Evolutionary conservation across 2,888 invertebrate genomes (phyloP).

Genomic region (Eupithecia abbreviata): DNA sequence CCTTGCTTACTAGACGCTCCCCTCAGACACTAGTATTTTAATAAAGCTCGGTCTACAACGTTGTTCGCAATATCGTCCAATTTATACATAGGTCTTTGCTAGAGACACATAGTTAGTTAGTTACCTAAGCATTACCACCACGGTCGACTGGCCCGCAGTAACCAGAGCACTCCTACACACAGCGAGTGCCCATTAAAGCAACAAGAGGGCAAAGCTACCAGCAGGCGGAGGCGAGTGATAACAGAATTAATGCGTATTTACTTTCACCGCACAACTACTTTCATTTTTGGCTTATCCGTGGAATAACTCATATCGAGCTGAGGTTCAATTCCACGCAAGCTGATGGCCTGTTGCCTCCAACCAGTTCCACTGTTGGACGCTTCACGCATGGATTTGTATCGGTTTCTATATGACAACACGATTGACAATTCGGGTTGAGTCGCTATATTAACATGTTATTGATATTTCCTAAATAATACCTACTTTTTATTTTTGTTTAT

Average conservation of each 20-base stretch:
- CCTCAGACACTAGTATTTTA: no score
- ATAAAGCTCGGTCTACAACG: no score
- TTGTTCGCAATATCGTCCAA: no score
- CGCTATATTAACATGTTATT: no score
- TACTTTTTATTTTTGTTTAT: no score
- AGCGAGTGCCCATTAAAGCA: neutral
- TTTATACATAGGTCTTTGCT: no score
- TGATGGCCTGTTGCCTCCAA: neutral
- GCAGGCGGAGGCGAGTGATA: neutral
- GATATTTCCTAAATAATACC: no score
- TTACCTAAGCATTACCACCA: neutral
- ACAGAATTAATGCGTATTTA: slow-evolving; percentile 6
- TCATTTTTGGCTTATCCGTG: slow-evolving; percentile 4
- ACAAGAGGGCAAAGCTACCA: neutral
- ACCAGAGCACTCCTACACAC: neutral
- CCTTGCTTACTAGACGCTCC: neutral
- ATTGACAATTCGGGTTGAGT: no score
- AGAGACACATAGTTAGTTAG: no score
- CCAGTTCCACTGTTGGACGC: neutral
- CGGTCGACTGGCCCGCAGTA: neutral
- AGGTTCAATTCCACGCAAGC: neutral
- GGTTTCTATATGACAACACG: neutral
- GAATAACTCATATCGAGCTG: neutral
- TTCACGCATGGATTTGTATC: neutral
- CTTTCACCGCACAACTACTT: slow-evolving; percentile 19